Evolutionary conservation across 2,888 invertebrate species (phyloP), one percentile per base, ranked within the genome.

Genomic region (Bombylius major): DNA sequence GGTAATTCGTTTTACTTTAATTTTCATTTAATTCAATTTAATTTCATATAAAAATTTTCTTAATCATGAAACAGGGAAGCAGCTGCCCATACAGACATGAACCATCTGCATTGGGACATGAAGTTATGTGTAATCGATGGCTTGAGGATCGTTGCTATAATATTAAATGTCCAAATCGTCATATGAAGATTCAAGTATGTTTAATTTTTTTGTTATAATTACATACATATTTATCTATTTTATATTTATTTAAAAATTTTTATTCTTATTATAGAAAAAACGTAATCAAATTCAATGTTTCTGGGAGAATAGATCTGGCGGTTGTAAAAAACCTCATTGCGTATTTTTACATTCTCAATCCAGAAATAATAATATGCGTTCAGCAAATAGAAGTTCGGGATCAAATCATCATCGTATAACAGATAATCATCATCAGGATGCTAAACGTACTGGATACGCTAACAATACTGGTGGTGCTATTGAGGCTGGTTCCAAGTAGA

Each of bases 281-380:
- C 82, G 89, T 61, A 84, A 86, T 75, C 81, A 80, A 62, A 89
- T 88, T 67, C 86, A 86, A 3, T 92, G 92, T 73, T 91, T 87
- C 71, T 92, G 89, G 88, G 91, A 91, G 75, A 82, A 79, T 62
- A 89, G 90, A 73, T 88, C 89, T 0, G 80, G 83, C 11, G 92
- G 92, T 4, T 92, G 92, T 70, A 81, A 83, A 64, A 91, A 90
- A 74, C 85, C 86, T 56, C 87, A 89, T 70, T 92, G 92, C 75
- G 84, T 87, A 0, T 92, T 90, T 70, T 78, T 84, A 75, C 91
- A 91, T 71, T 53, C 39, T 12, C 23, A 48, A 14, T 46, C 53
- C 1, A 33, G 46, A 3, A 53, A 9, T n/a, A 50, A 50, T n/a
- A 50, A 50, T 36, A 36, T 42, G 1, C 39, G 39, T 11, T 42